phyloP scores from a whole-genome alignment of 2,888 invertebrate genomes.

The Dexiosoma caninum region DNA sequence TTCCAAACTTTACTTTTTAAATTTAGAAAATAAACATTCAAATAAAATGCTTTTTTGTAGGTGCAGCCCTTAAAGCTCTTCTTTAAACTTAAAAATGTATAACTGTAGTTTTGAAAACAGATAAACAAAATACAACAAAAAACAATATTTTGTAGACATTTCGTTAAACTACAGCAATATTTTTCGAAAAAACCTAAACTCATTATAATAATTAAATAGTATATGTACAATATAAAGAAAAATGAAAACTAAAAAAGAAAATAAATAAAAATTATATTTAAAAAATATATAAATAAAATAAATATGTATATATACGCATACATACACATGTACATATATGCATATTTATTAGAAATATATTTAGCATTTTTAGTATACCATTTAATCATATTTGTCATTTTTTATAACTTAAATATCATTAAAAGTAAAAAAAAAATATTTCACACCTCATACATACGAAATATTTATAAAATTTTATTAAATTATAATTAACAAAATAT shows the following conservation, averaged over 20 bases:
- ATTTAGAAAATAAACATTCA: conserved; percentile 64
- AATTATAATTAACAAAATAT: conserved; percentile 67
- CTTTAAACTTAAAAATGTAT: conserved; percentile 3
- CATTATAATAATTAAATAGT: conserved; percentile 44
- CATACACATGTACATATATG: too few species aligned
- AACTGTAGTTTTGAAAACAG: conserved; percentile 50
- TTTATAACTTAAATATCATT: conserved; percentile 59
- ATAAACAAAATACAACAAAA: conserved; percentile 56
- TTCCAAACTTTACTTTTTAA: conserved; percentile 62
- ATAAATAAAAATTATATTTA: too few species aligned
- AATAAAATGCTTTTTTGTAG: conserved; percentile 70
- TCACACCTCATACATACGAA: conserved; percentile 65
- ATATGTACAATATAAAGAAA: conserved; percentile 50
- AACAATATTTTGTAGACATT: conserved; percentile 42
- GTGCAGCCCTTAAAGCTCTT: conserved; percentile 60
- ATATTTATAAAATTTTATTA: conserved; percentile 69
- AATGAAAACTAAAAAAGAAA: conserved; percentile 37
- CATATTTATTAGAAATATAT: conserved; percentile 47
- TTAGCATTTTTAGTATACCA: conserved; percentile 63
- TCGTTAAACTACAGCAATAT: conserved; percentile 61
- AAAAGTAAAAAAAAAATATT: conserved; percentile 58
- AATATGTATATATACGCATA: not conserved
- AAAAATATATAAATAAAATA: conserved; percentile 12
- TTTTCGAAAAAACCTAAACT: conserved; percentile 56
- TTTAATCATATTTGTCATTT: conserved; percentile 64